These are phyloP conservation scores for Acrobasis consociella DNA, from an alignment of 2,888 invertebrate genomes.

Conservation along the genomic window DNA sequence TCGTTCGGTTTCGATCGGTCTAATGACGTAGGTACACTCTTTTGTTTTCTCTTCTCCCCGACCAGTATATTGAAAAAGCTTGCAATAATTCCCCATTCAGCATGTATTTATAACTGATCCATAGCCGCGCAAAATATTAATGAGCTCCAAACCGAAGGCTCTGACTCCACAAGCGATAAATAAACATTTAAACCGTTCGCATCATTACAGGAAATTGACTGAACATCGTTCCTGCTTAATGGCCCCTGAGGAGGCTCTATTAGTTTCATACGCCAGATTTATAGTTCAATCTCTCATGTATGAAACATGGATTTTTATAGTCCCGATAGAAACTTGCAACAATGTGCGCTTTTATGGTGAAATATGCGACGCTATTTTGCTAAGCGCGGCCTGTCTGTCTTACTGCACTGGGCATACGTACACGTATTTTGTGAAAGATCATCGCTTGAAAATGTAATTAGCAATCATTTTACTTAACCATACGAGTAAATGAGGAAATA, in stretches of 20 bases:
- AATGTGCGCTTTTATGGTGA: not conserved
- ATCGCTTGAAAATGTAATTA: no score
- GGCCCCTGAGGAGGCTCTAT: conserved; percentile 49
- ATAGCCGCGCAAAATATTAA: conserved; percentile 14
- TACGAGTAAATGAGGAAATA: no score
- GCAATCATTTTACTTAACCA: no score
- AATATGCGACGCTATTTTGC: no score
- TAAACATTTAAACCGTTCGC: conserved; percentile 35
- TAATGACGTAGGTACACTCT: no score
- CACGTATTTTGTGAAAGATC: no score
- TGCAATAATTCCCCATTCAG: not conserved
- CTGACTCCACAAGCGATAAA: conserved; percentile 24
- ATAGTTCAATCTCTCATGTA: conserved; percentile 45
- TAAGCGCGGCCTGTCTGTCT: no score
- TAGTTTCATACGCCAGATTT: conserved; percentile 54
- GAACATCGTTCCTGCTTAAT: conserved; percentile 46
- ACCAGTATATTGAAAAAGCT: not conserved
- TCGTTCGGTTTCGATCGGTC: no score
- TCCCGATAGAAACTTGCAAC: conserved; percentile 18
- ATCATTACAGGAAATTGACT: conserved; percentile 45
- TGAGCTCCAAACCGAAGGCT: conserved; percentile 11
- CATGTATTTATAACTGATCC: conserved; percentile 8
- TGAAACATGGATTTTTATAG: conserved; percentile 39
- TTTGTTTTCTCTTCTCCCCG: no score
- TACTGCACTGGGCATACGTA: no score